phyloP scores from a whole-genome alignment of 2,113 vertebrate genomes.

The Rana temporaria region DNA sequence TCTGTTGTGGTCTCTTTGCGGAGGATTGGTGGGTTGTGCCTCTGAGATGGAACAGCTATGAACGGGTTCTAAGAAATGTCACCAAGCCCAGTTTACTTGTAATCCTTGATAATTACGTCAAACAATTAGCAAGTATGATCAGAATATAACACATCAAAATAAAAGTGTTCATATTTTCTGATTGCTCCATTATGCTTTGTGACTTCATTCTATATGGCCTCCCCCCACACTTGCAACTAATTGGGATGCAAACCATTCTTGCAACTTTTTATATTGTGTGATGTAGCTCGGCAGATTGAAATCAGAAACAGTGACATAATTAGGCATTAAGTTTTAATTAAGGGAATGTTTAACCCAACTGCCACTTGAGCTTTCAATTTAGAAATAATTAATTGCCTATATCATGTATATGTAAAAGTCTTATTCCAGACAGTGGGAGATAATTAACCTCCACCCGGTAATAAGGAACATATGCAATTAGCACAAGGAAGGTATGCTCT shows the following conservation, averaged over 20 bases:
- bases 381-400: constrained; percentile 24
- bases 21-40: too few relatives aligned
- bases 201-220: not conserved
- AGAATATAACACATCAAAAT: too few relatives aligned
- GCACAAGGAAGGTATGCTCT: not conserved
- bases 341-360: constrained; percentile 9
- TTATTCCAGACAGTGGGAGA: not conserved
- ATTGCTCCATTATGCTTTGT: not conserved
- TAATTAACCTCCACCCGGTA: not conserved
- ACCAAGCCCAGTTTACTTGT: too few relatives aligned
- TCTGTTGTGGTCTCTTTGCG: too few relatives aligned
- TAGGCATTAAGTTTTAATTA: constrained; percentile 41
- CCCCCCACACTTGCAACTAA: not conserved
- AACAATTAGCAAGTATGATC: not conserved
- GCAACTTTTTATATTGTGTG: not conserved
- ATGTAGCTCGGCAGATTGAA: not conserved
- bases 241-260: not conserved
- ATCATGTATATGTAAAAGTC: constrained; percentile 17
- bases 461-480: not conserved
- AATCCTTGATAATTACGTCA: not conserved
- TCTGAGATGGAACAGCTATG: too few relatives aligned
- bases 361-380: constrained; percentile 26
- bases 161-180: not conserved
- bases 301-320: constrained; percentile 22
- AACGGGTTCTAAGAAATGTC: too few relatives aligned